Percentiles rank a stretch among this genome's conserved stretches.
Conservation (phyloP, 2,797 vertebrate genomes). For the Balearica regulorum region DNA sequence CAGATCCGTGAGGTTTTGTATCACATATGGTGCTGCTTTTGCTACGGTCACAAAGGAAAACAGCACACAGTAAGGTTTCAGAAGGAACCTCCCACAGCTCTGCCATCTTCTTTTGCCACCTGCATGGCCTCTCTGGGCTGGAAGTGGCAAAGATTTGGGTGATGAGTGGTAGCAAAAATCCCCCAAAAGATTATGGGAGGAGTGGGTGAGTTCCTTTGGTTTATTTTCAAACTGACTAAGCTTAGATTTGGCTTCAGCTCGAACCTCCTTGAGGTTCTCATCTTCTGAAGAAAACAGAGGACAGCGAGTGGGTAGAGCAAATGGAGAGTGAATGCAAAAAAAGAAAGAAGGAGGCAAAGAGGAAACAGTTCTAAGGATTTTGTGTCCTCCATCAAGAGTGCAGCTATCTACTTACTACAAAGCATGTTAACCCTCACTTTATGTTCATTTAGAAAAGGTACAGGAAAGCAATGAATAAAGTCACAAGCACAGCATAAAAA, state of each 20-base stretch:
- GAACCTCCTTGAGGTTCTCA: neutral
- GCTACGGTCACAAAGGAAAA: conserved; percentile 64
- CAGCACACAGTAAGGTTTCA: neutral
- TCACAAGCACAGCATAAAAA: neutral
- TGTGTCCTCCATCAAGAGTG: neutral
- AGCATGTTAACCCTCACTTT: neutral
- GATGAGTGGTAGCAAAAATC: neutral
- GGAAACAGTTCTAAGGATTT: neutral
- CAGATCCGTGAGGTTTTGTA: conserved; percentile 85
- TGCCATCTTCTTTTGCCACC: neutral
- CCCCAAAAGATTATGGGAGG: neutral
- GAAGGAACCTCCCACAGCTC: neutral
- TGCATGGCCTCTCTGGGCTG: neutral
- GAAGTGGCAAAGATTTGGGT: neutral
- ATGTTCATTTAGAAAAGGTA: neutral
- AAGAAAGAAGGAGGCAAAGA: neutral
- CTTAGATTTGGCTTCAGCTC: neutral
- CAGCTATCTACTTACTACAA: neutral
- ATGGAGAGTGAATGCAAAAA: neutral
- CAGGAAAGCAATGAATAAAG: neutral
- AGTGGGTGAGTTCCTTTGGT: neutral
- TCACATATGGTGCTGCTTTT: conserved; percentile 76
- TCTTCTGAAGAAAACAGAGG: neutral
- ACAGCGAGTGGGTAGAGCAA: neutral
- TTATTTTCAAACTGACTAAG: neutral